Percentiles rank a stretch among this genome's conserved stretches.
These are phyloP conservation scores for Acrossocheilus fasciatus DNA, from an alignment of 2,797 vertebrate species.

Conservation along the genomic window DNA sequence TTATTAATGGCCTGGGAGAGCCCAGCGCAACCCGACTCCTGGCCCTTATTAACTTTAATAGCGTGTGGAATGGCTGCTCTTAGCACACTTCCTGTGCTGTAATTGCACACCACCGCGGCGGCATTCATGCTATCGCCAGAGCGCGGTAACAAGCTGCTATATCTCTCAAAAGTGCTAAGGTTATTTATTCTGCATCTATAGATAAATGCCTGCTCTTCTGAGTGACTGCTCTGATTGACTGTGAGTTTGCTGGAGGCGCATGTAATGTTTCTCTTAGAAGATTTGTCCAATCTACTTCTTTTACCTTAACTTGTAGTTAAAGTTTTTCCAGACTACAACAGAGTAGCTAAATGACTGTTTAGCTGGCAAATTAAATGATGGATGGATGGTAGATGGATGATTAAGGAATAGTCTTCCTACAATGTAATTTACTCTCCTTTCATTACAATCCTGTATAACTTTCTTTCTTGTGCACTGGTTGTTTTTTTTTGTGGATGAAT, in stretches of 20 bases:
- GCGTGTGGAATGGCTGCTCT: constrained; percentile 20
- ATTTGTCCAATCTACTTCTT: background rate
- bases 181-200: background rate
- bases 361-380: background rate
- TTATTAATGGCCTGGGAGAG: constrained; percentile 44
- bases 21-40: constrained; percentile 36
- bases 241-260: background rate
- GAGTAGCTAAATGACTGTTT: background rate
- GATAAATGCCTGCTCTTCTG: background rate
- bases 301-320: background rate
- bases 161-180: background rate
- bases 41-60: constrained; percentile 42
- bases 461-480: background rate
- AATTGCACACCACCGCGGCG: constrained; percentile 32
- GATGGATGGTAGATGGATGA: background rate
- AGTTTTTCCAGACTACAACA: background rate
- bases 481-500: background rate
- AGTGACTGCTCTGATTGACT: background rate
- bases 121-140: background rate
- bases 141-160: background rate
- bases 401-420: background rate
- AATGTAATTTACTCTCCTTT: background rate
- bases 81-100: constrained; percentile 43
- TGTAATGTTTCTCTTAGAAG: background rate
- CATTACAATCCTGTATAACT: background rate